Percentiles rank a stretch among this genome's conserved stretches.
Evolutionary conservation across 1,140 invertebrate genomes (phyloP).

Genomic region (Brachionus koreanus): DNA sequence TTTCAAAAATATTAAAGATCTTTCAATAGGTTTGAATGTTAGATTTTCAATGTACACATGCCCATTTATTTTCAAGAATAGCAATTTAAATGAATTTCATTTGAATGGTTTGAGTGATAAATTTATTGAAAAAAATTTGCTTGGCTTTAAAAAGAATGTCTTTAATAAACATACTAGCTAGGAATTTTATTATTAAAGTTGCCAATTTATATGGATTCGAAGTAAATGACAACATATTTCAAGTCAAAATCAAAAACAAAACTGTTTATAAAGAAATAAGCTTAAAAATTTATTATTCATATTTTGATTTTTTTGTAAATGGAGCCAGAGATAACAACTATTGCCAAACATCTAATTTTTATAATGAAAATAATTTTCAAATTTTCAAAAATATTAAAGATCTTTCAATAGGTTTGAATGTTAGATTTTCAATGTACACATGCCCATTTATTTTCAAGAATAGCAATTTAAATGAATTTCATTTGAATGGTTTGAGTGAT

Average conservation of each 20-base stretch:
- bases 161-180: neutral
- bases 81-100: neutral
- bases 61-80: neutral
- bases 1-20: neutral
- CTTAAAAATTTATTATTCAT: neutral
- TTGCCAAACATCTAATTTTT: neutral
- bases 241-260: neutral
- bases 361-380: neutral
- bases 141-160: neutral
- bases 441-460: neutral
- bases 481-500: neutral
- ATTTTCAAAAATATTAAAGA: neutral
- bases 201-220: neutral
- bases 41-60: neutral
- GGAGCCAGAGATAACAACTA: neutral
- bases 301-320: neutral
- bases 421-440: neutral
- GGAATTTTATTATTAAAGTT: neutral
- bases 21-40: neutral
- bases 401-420: neutral
- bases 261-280: neutral
- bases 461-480: neutral
- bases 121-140: neutral
- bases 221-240: neutral
- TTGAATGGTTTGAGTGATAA: neutral